These are phyloP conservation scores for Misgurnus mizolepis DNA, from an alignment of 2,113 vertebrate genomes.

Conservation along the genomic window DNA sequence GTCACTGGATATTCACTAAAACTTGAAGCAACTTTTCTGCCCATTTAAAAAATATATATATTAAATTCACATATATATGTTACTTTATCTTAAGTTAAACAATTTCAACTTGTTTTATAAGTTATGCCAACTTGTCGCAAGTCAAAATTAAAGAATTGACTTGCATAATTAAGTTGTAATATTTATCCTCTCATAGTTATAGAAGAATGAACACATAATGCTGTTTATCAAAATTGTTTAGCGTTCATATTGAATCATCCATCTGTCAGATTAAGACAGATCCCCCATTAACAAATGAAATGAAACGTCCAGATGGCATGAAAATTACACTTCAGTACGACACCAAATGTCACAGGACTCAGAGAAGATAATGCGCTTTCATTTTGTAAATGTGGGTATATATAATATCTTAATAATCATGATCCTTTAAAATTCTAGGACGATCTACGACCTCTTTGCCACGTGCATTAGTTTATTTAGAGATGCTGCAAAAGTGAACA, in stretches of 20 bases:
- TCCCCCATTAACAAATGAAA: constrained; percentile 45
- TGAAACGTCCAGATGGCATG: constrained; percentile 29
- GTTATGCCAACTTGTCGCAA: too few relatives aligned
- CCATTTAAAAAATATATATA: too few relatives aligned
- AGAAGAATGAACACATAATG: not conserved
- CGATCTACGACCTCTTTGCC: not conserved
- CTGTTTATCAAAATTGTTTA: constrained; percentile 23
- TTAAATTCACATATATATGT: too few relatives aligned
- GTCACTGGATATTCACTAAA: not conserved
- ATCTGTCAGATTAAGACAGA: constrained; percentile 43
- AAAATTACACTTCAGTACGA: constrained; percentile 18
- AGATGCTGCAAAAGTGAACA: too few relatives aligned
- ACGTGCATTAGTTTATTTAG: not conserved
- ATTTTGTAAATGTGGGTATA: not conserved
- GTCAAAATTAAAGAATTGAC: too few relatives aligned
- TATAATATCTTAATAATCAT: not conserved
- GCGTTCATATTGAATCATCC: constrained; percentile 25
- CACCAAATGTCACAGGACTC: constrained; percentile 22
- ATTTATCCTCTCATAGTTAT: not conserved
- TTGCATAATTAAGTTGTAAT: too few relatives aligned
- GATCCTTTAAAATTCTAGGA: not conserved
- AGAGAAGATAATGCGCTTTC: constrained; percentile 22
- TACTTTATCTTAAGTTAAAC: too few relatives aligned
- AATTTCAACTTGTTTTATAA: too few relatives aligned
- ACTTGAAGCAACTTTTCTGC: not conserved